A percentile compares a stretch with the other conserved stretches of the same genome.
Conservation (phyloP, 2,888 invertebrate genomes). For the Cheilosia impressa region DNA sequence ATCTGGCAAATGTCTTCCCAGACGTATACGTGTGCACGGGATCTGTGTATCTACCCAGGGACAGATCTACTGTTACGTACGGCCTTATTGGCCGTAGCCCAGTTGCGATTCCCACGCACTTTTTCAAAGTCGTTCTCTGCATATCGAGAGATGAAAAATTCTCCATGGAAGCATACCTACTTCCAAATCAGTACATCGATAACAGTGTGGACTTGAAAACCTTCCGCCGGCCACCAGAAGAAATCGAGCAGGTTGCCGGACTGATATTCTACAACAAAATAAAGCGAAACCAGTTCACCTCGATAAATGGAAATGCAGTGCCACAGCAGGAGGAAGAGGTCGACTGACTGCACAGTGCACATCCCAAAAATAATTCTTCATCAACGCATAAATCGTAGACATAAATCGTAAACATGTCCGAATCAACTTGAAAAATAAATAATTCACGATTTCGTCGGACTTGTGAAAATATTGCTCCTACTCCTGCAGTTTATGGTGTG, state of each 20-base stretch:
- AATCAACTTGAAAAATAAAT: not conserved
- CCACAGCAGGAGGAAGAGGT: conserved; percentile 3
- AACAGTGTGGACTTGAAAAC: conserved; percentile 88
- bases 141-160: conserved; percentile 88
- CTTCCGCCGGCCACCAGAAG: conserved; percentile 94
- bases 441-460: conserved; percentile 1
- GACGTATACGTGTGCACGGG: conserved; percentile 96
- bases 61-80: conserved; percentile 93
- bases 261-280: conserved; percentile 94
- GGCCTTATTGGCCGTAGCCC: conserved; percentile 95
- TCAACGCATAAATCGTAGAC: not conserved
- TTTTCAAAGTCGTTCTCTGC: conserved; percentile 95
- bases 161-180: conserved; percentile 95
- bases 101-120: conserved; percentile 98
- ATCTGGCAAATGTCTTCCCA: conserved; percentile 87
- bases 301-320: conserved; percentile 51
- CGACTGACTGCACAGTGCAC: not conserved
- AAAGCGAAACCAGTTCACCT: conserved; percentile 86
- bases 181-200: conserved; percentile 94
- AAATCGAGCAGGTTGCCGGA: conserved; percentile 95
- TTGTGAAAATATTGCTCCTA: conserved; percentile 18
- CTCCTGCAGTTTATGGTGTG: conserved; percentile 1
- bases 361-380: not conserved
- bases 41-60: conserved; percentile 94
- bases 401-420: too few relatives aligned